Evolutionary conservation across 2,797 vertebrate genomes (phyloP).

Genomic region (Miichthys miiuy): DNA sequence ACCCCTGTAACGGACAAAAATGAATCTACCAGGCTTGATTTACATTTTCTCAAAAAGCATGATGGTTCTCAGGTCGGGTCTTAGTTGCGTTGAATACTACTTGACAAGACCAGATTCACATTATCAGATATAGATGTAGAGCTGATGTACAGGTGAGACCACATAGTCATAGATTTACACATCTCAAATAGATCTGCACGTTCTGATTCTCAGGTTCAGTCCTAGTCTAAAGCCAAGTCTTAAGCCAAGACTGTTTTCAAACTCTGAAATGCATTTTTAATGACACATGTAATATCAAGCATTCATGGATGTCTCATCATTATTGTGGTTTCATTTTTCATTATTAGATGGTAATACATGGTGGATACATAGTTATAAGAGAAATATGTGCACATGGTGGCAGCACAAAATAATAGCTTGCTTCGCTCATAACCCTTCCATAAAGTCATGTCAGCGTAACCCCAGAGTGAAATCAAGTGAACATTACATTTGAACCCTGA

Average conservation of each 20-base stretch:
- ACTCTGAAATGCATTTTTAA: background rate
- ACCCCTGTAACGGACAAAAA: constrained; percentile 1
- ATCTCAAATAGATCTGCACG: background rate
- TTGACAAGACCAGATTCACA: background rate
- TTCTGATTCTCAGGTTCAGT: background rate
- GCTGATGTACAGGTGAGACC: background rate
- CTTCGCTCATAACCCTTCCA: background rate
- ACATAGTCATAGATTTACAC: background rate
- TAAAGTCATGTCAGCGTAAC: background rate
- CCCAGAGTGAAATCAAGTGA: background rate
- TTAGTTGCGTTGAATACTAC: background rate
- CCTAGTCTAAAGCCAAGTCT: background rate
- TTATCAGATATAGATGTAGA: background rate
- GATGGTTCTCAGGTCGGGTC: background rate
- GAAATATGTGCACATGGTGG: background rate
- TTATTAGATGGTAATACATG: background rate
- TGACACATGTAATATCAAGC: background rate
- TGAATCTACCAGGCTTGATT: background rate
- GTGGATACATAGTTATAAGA: background rate
- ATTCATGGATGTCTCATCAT: background rate
- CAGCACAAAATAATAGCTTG: background rate
- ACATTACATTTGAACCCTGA: background rate
- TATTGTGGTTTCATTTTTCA: background rate
- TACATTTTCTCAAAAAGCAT: background rate
- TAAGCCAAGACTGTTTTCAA: background rate